Evolutionary conservation across 2,888 invertebrate genomes (phyloP).

Genomic region (Rhagonycha fulva): DNA sequence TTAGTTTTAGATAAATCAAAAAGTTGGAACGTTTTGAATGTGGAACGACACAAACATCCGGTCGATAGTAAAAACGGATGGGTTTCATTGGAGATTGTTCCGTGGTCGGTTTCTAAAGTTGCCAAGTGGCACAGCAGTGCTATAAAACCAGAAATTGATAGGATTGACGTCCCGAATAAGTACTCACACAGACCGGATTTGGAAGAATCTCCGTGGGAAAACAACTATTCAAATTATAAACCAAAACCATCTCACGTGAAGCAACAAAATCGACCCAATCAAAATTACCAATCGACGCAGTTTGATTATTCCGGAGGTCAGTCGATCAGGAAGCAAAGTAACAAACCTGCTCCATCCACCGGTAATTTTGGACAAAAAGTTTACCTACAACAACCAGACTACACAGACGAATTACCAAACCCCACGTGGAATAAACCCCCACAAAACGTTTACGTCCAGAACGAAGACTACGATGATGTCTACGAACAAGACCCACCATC

Average conservation of each 20-base stretch:
- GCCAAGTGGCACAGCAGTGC: conserved; percentile 74
- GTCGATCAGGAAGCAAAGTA: not conserved
- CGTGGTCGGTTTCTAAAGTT: conserved; percentile 80
- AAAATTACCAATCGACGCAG: not conserved
- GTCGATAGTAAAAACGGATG: conserved; percentile 75
- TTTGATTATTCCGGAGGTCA: not conserved
- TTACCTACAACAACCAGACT: conserved; percentile 35
- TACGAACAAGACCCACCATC: conserved; percentile 29
- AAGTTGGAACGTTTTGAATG: conserved; percentile 60
- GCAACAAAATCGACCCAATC: not conserved
- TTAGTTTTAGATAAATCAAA: conserved; percentile 51
- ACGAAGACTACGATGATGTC: conserved; percentile 23
- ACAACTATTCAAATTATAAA: conserved; percentile 34
- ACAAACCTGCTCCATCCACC: conserved; percentile 28
- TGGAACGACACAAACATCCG: conserved; percentile 60
- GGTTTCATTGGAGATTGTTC: conserved; percentile 77
- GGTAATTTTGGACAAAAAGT: conserved; percentile 43
- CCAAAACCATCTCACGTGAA: not conserved
- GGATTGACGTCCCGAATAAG: conserved; percentile 37
- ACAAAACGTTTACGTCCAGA: conserved; percentile 44
- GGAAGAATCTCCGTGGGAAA: not conserved
- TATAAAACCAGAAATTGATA: conserved; percentile 48
- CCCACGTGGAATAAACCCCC: conserved; percentile 41
- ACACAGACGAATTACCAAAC: conserved; percentile 15
- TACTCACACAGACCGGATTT: not conserved